These are phyloP conservation scores for Conger conger DNA, from an alignment of 2,113 vertebrate genomes.

Conservation along the genomic window DNA sequence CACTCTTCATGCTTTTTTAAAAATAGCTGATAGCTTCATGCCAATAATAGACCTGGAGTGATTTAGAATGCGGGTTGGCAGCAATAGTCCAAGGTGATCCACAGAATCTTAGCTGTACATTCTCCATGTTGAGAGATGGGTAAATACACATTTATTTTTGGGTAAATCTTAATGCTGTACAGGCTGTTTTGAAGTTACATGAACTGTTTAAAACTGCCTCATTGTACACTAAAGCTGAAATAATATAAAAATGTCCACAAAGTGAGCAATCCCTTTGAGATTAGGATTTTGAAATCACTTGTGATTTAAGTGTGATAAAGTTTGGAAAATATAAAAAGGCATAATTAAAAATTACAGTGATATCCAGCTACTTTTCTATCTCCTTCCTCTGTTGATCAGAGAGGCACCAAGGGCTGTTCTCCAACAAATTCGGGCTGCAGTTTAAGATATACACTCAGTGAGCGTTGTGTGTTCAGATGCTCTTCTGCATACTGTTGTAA, in stretches of 20 bases:
- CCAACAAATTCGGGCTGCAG: not conserved
- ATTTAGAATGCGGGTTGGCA: not conserved
- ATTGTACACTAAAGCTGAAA: no score
- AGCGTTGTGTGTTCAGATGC: no score
- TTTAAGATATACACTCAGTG: no score
- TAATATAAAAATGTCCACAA: no score
- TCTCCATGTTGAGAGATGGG: not conserved
- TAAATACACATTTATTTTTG: no score
- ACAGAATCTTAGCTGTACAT: not conserved
- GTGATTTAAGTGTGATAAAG: not conserved
- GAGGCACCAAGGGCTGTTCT: not conserved
- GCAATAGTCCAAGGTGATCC: not conserved
- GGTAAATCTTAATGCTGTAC: no score
- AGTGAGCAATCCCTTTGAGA: not conserved
- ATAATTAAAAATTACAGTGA: not conserved
- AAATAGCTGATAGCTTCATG: not conserved
- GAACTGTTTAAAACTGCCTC: no score
- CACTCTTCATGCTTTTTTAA: not conserved
- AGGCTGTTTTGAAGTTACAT: no score
- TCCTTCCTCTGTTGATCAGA: conserved; percentile 3
- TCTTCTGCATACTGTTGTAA: no score
- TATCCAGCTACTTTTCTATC: not conserved
- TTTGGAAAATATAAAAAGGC: not conserved
- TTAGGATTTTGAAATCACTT: not conserved
- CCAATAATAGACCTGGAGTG: not conserved